Percentiles rank a stretch among this genome's conserved stretches.
Conservation (phyloP, 2,797 vertebrate genomes). For the Thunnus albacares region DNA sequence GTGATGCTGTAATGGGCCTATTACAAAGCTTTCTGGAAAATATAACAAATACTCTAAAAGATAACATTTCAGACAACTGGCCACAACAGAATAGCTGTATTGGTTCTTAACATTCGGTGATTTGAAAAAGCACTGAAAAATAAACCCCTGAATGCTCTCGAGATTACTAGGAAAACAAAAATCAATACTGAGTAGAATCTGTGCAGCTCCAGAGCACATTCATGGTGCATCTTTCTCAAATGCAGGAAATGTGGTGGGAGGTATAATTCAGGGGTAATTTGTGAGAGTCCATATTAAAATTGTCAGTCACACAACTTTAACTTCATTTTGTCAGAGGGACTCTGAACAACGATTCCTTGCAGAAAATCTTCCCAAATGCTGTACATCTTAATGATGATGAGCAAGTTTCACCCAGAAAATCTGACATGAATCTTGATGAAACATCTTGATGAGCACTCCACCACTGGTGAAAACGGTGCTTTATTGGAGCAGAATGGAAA, state of each 20-base stretch:
- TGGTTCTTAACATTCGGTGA: background rate
- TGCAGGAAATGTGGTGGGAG: slow-evolving; percentile 11
- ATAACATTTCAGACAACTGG: background rate
- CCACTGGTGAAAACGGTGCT: background rate
- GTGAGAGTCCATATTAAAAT: slow-evolving; percentile 17
- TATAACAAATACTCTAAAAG: slow-evolving; percentile 4
- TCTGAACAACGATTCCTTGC: background rate
- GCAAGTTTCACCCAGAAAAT: background rate
- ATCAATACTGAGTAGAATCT: slow-evolving; percentile 12
- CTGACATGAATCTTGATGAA: slow-evolving; percentile 10
- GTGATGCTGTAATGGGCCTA: slow-evolving; percentile 24
- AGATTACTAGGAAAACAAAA: background rate
- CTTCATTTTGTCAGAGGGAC: background rate
- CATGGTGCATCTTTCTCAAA: background rate
- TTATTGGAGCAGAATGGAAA: slow-evolving; percentile 24
- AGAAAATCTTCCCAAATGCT: slow-evolving; percentile 12
- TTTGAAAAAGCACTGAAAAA: background rate
- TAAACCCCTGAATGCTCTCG: slow-evolving; percentile 3
- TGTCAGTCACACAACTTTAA: background rate
- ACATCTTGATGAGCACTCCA: slow-evolving; percentile 10
- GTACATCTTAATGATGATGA: background rate
- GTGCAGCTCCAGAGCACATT: background rate
- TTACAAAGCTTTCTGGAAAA: slow-evolving; percentile 32
- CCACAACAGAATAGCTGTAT: background rate
- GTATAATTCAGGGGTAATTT: slow-evolving; percentile 7